Evolutionary conservation across 2,888 invertebrate genomes (phyloP).

Genomic region (Carabus problematicus): DNA sequence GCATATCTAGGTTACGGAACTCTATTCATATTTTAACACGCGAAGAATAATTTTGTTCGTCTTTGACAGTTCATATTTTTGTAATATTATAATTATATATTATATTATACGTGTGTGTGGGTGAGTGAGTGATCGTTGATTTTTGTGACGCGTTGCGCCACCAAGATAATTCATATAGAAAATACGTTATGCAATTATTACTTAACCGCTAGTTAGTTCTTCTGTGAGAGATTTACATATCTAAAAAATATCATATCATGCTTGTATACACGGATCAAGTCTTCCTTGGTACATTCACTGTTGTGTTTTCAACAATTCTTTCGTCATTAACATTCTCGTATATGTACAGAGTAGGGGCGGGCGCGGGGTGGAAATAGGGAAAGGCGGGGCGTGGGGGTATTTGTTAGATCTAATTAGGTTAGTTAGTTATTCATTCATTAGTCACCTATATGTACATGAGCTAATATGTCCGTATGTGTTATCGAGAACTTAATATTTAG

Average conservation of each 20-base stretch:
- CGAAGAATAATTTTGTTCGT: too few species aligned
- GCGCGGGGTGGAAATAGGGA: background rate
- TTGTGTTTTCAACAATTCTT: background rate
- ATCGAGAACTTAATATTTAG: background rate
- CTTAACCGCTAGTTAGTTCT: constrained; percentile 36
- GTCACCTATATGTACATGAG: too few species aligned
- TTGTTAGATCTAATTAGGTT: background rate
- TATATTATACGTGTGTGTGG: background rate
- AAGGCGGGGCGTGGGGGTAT: too few species aligned
- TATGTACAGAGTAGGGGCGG: constrained; percentile 1
- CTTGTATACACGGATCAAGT: constrained; percentile 53
- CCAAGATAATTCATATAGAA: constrained; percentile 39
- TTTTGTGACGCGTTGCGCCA: constrained; percentile 26
- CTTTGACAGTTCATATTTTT: background rate
- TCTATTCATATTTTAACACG: background rate
- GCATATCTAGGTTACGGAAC: background rate
- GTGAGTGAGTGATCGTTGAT: background rate
- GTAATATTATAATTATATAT: background rate
- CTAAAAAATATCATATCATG: constrained; percentile 56
- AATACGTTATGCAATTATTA: constrained; percentile 43
- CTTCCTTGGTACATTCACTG: constrained; percentile 52
- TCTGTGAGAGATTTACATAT: constrained; percentile 47
- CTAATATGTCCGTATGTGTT: too few species aligned
- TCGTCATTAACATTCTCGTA: constrained; percentile 2
- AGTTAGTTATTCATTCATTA: constrained; percentile 6